Conservation (phyloP, 2,888 invertebrate genomes). For the Drosophila prostipennis region DNA sequence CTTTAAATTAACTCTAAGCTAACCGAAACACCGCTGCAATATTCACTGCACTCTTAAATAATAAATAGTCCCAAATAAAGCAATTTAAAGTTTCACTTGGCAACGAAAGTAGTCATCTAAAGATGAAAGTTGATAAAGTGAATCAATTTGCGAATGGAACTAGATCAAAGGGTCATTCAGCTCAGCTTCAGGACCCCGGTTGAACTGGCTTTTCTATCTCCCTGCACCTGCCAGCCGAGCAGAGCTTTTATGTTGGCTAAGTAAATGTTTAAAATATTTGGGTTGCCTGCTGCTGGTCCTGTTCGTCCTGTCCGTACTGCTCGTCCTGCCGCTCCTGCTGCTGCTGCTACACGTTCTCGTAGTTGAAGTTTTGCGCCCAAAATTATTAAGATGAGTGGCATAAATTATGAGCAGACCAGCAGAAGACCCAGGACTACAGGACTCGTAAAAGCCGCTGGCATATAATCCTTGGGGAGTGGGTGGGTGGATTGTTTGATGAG, state of each 20-base stretch:
- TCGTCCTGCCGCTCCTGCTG: conserved; percentile 31
- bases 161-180: conserved; percentile 42
- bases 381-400: conserved; percentile 81
- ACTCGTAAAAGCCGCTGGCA: conserved; percentile 71
- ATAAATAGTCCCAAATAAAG: conserved; percentile 13
- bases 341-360: conserved; percentile 40
- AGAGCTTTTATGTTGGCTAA: conserved; percentile 53
- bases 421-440: conserved; percentile 25
- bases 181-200: conserved; percentile 2
- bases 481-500: conserved; percentile 69
- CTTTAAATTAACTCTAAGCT: too few species aligned
- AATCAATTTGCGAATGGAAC: conserved; percentile 42
- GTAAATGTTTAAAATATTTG: conserved; percentile 78
- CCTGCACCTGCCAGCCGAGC: conserved; percentile 1
- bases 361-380: conserved; percentile 70
- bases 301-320: conserved; percentile 11
- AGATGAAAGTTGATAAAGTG: conserved; percentile 39
- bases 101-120: conserved; percentile 11
- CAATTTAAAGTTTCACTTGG: conserved; percentile 22
- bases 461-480: conserved; percentile 63
- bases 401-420: conserved; percentile 71
- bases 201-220: conserved; percentile 15
- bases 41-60: conserved; percentile 5
- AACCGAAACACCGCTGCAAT: background rate
- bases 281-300: conserved; percentile 41